phyloP scores from a whole-genome alignment of 2,797 vertebrate genomes.

The Gymnothorax javanicus region DNA sequence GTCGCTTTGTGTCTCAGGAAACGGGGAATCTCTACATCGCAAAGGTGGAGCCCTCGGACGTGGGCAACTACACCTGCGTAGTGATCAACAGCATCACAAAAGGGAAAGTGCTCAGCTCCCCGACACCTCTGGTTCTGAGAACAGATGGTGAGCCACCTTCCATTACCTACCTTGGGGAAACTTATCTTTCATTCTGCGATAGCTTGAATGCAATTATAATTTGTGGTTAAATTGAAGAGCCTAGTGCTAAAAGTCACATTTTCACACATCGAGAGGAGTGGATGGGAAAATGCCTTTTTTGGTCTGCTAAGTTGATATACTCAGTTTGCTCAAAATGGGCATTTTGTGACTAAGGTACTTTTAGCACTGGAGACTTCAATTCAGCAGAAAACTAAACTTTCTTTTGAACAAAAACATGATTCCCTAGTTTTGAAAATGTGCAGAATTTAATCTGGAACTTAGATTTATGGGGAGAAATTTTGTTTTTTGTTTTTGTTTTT shows the following conservation, averaged over 20 bases:
- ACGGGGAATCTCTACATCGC: slow-evolving; percentile 93
- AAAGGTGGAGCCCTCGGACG: slow-evolving; percentile 89
- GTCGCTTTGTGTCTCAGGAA: slow-evolving; percentile 91
- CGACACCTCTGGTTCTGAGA: slow-evolving; percentile 88
- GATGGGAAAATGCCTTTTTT: too few relatives aligned
- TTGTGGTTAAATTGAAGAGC: not conserved
- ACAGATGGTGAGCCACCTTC: slow-evolving; percentile 79
- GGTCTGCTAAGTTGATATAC: too few relatives aligned
- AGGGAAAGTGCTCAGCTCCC: slow-evolving; percentile 81
- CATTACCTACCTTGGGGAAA: not conserved
- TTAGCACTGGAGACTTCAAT: too few relatives aligned
- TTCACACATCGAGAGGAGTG: too few relatives aligned
- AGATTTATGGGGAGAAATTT: too few relatives aligned
- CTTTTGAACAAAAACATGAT: too few relatives aligned
- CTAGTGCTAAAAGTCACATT: not conserved
- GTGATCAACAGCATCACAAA: slow-evolving; percentile 80
- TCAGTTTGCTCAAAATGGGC: too few relatives aligned
- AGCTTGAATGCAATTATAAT: not conserved
- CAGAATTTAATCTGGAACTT: too few relatives aligned
- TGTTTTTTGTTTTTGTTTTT: too few relatives aligned
- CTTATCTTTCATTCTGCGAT: not conserved
- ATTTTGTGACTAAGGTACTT: too few relatives aligned
- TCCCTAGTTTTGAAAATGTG: too few relatives aligned
- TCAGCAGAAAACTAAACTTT: too few relatives aligned
- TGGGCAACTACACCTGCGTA: slow-evolving; percentile 93